Percentiles rank a stretch among this genome's conserved stretches.
Conservation (phyloP, 2,888 invertebrate genomes). For the Labia minor region DNA sequence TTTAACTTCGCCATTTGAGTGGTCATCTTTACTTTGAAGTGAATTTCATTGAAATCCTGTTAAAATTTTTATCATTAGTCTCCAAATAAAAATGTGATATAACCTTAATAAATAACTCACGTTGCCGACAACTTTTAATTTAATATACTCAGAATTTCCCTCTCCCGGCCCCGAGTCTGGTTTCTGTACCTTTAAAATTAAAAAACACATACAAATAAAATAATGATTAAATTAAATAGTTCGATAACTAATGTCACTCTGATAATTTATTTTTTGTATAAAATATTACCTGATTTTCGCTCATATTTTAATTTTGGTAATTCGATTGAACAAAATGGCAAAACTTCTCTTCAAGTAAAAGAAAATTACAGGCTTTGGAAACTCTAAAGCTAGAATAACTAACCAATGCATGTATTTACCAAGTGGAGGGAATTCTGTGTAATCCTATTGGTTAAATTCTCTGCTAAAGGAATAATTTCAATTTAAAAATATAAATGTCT, state of each 20-base stretch:
- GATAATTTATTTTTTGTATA: too few relatives aligned
- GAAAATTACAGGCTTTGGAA: not conserved
- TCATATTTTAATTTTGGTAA: too few relatives aligned
- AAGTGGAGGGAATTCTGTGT: too few relatives aligned
- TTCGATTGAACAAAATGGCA: not conserved
- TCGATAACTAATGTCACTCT: too few relatives aligned
- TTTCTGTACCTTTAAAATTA: constrained; percentile 39
- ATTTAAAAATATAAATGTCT: too few relatives aligned
- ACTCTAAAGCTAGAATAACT: not conserved
- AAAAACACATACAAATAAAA: constrained; percentile 26
- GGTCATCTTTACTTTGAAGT: constrained; percentile 61
- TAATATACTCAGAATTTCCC: constrained; percentile 51
- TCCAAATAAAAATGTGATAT: too few relatives aligned
- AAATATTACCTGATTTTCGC: too few relatives aligned
- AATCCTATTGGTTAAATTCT: too few relatives aligned
- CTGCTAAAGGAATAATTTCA: not conserved
- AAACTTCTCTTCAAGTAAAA: not conserved
- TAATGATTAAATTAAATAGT: too few relatives aligned
- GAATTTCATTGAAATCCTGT: constrained; percentile 57
- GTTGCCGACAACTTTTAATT: constrained; percentile 56
- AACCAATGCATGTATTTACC: not conserved
- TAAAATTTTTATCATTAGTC: too few relatives aligned
- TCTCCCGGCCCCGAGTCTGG: constrained; percentile 44
- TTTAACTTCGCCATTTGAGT: constrained; percentile 61
- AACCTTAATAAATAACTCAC: too few relatives aligned